phyloP scores from a whole-genome alignment of 1,140 invertebrate genomes.

The Tetranychus urticae region DNA sequence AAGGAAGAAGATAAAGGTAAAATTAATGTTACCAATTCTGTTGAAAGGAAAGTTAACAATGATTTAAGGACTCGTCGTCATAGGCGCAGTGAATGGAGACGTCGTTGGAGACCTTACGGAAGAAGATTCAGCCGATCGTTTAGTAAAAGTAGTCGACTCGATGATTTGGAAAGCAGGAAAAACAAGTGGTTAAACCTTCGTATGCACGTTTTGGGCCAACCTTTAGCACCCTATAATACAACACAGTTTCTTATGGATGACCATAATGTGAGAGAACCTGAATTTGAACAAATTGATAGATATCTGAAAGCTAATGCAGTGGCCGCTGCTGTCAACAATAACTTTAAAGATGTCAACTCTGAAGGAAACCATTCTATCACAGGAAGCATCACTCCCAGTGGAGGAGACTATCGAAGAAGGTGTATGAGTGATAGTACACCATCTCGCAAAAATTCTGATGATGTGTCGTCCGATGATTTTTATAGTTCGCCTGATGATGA shows the following conservation, averaged over 20 bases:
- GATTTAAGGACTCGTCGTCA: not conserved
- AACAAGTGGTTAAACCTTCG: not conserved
- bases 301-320: not conserved
- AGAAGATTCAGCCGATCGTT: not conserved
- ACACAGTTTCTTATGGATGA: constrained; percentile 85
- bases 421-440: not conserved
- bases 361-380: constrained; percentile 11
- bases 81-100: not conserved
- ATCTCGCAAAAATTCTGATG: not conserved
- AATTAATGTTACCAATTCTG: too few species aligned
- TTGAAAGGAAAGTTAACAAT: too few species aligned
- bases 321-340: too few species aligned
- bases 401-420: constrained; percentile 45
- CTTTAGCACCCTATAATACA: constrained; percentile 59
- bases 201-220: not conserved
- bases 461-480: constrained; percentile 6
- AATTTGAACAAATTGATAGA: constrained; percentile 25
- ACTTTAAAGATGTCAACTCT: constrained; percentile 14
- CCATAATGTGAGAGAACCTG: constrained; percentile 47
- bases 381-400: not conserved
- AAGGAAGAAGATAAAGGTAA: too few species aligned
- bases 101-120: not conserved
- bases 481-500: constrained; percentile 50
- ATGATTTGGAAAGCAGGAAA: not conserved
- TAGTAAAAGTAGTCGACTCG: too few species aligned